These are phyloP conservation scores for Andricus curvator DNA, from an alignment of 2,888 invertebrate genomes.

Conservation along the genomic window DNA sequence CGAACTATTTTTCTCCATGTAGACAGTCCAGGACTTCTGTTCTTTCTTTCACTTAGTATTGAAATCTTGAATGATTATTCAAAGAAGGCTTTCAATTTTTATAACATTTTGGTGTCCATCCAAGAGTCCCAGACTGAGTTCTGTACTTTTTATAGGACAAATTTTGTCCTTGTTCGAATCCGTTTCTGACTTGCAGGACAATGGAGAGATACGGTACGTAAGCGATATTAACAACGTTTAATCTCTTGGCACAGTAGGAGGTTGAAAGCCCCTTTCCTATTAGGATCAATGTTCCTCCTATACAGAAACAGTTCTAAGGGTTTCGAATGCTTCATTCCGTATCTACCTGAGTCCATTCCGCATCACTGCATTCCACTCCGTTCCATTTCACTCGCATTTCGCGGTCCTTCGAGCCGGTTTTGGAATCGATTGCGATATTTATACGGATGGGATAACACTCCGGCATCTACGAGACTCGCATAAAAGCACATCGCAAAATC, in stretches of 20 bases:
- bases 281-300: slow-evolving; percentile 24
- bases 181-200: not conserved
- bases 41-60: too few species aligned
- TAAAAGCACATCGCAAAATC: too few species aligned
- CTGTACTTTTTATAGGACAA: too few species aligned
- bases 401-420: slow-evolving; percentile 7
- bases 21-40: too few species aligned
- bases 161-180: too few species aligned
- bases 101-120: too few species aligned
- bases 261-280: not conserved
- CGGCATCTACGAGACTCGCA: not conserved
- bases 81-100: too few species aligned
- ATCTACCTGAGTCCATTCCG: slow-evolving; percentile 28
- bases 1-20: too few species aligned
- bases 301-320: slow-evolving; percentile 19
- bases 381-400: slow-evolving; percentile 5
- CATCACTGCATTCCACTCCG: not conserved
- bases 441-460: not conserved
- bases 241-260: not conserved
- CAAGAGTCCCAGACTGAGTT: too few species aligned
- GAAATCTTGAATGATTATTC: too few species aligned
- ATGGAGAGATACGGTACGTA: slow-evolving; percentile 3
- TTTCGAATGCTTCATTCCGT: slow-evolving; percentile 5
- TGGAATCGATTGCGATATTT: slow-evolving; percentile 1
- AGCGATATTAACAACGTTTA: slow-evolving; percentile 33